Conservation (phyloP, 1,140 invertebrate species). For the Octopus sinensis region DNA sequence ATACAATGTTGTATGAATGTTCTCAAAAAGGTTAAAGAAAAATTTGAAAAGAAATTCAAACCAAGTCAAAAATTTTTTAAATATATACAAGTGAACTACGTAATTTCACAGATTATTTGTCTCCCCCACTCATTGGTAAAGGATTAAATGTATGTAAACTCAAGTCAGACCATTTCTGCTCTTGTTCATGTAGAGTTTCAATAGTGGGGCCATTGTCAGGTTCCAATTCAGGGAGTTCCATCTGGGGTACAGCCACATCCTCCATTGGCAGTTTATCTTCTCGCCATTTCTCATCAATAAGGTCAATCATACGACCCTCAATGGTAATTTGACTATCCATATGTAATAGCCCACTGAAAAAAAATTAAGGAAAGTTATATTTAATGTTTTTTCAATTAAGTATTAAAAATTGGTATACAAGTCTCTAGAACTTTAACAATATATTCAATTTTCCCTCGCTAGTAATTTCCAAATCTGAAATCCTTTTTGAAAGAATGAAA, state of each 20-base stretch:
- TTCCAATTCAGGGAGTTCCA: constrained; percentile 88
- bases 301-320: constrained; percentile 78
- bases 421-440: too few species aligned
- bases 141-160: constrained; percentile 62
- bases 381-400: too few species aligned
- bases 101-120: constrained; percentile 25
- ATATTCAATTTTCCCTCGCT: too few species aligned
- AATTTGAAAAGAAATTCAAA: too few species aligned
- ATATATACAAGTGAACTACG: too few species aligned
- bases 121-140: constrained; percentile 38
- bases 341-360: not conserved
- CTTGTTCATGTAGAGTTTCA: constrained; percentile 84
- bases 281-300: constrained; percentile 86
- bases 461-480: too few species aligned
- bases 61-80: too few species aligned
- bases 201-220: constrained; percentile 88
- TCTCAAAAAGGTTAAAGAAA: too few species aligned
- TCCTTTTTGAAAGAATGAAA: too few species aligned
- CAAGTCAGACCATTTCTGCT: constrained; percentile 84
- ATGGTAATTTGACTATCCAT: constrained; percentile 65
- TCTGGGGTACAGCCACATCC: constrained; percentile 81
- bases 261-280: constrained; percentile 81
- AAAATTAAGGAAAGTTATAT: too few species aligned
- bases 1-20: too few species aligned
- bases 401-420: too few species aligned